Evolutionary conservation across 1,140 invertebrate species (phyloP).

Genomic region (Drosophila grimshawi): DNA sequence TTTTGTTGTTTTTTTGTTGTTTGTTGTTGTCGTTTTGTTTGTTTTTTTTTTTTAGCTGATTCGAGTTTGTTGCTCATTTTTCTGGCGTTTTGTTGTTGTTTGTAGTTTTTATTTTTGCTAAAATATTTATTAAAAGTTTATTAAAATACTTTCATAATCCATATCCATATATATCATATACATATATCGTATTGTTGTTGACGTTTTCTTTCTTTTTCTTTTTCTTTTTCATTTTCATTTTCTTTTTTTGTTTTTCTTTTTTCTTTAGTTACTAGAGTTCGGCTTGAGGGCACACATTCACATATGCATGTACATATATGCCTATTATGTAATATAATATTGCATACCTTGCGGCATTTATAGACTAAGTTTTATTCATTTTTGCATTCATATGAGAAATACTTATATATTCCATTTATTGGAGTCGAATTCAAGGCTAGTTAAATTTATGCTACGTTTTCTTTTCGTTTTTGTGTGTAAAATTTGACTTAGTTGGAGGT

Average conservation of each 20-base stretch:
- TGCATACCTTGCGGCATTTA: constrained; percentile 81
- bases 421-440: constrained; percentile 77
- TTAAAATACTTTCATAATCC: constrained; percentile 80
- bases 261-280: constrained; percentile 19
- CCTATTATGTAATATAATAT: constrained; percentile 67
- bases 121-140: constrained; percentile 83
- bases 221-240: neutral
- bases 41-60: constrained; percentile 16
- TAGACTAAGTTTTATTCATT: constrained; percentile 55
- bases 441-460: constrained; percentile 68
- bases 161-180: constrained; percentile 56
- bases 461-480: constrained; percentile 41
- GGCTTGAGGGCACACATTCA: constrained; percentile 16
- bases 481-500: constrained; percentile 67
- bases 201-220: constrained; percentile 1
- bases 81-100: constrained; percentile 27
- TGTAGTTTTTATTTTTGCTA: constrained; percentile 66
- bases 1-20: constrained; percentile 15
- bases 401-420: constrained; percentile 48
- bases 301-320: constrained; percentile 53
- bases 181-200: constrained; percentile 64
- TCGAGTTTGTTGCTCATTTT: constrained; percentile 19
- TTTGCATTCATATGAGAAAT: constrained; percentile 31
- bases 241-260: neutral
- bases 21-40: constrained; percentile 9